These are phyloP conservation scores for Cryptotermes secundus DNA, from an alignment of 1,140 invertebrate genomes.

Conservation along the genomic window DNA sequence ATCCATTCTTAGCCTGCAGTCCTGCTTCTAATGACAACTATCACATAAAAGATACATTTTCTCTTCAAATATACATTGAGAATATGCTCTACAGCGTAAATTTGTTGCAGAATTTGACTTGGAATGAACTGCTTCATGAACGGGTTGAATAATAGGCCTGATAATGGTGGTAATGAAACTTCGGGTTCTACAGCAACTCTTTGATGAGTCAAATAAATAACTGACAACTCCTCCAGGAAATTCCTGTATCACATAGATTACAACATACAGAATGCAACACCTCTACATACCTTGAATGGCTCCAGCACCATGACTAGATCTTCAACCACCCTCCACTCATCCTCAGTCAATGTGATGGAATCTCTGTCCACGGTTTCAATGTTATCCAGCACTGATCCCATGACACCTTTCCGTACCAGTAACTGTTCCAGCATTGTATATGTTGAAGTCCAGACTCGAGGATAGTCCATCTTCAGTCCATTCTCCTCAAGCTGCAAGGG, in stretches of 20 bases:
- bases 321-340: constrained; percentile 53
- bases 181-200: no score
- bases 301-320: constrained; percentile 53
- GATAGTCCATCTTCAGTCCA: constrained; percentile 49
- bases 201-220: no score
- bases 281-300: constrained; percentile 49
- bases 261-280: background rate
- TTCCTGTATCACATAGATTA: background rate
- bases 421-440: constrained; percentile 56
- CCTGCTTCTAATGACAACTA: no score
- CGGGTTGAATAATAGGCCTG: no score
- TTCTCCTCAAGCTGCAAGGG: constrained; percentile 49
- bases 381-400: constrained; percentile 46
- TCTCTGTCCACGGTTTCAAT: constrained; percentile 43
- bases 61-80: no score
- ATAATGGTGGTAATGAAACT: no score
- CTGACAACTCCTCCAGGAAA: no score
- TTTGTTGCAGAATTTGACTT: no score
- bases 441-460: constrained; percentile 53
- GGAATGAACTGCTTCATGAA: no score
- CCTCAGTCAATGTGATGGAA: constrained; percentile 40
- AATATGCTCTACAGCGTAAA: no score
- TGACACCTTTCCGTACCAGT: constrained; percentile 44
- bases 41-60: no score
- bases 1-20: no score